These are phyloP conservation scores for Pipa parva DNA, from an alignment of 2,113 vertebrate species.

Conservation along the genomic window DNA sequence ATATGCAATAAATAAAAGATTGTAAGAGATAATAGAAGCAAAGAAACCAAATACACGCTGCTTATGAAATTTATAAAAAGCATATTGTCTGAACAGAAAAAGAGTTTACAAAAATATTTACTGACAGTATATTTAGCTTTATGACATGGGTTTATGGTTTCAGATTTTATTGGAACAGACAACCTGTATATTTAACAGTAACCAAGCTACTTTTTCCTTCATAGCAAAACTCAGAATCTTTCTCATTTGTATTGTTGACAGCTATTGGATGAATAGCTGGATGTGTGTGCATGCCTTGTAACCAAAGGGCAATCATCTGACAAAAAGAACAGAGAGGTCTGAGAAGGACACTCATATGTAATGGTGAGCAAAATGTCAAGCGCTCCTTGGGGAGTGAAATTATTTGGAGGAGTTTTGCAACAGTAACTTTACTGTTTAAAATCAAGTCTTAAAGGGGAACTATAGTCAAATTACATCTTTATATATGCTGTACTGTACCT, in stretches of 20 bases:
- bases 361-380: not conserved
- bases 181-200: not conserved
- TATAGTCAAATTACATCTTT: no score
- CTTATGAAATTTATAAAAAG: no score
- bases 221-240: not conserved
- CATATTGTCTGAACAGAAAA: no score
- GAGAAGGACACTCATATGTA: not conserved
- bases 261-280: not conserved
- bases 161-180: not conserved
- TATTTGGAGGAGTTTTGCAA: not conserved
- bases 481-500: no score
- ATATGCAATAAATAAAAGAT: no score
- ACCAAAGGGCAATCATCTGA: not conserved
- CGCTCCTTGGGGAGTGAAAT: not conserved
- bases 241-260: slow-evolving; percentile 1
- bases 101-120: no score
- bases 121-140: no score
- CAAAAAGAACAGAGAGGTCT: not conserved
- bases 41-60: no score
- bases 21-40: no score
- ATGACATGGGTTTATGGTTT: not conserved
- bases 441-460: no score
- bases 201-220: not conserved
- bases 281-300: not conserved
- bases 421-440: no score